Base-by-base conservation (phyloP, 2,888 invertebrate species). In the Apamea monoglypha region DNA sequence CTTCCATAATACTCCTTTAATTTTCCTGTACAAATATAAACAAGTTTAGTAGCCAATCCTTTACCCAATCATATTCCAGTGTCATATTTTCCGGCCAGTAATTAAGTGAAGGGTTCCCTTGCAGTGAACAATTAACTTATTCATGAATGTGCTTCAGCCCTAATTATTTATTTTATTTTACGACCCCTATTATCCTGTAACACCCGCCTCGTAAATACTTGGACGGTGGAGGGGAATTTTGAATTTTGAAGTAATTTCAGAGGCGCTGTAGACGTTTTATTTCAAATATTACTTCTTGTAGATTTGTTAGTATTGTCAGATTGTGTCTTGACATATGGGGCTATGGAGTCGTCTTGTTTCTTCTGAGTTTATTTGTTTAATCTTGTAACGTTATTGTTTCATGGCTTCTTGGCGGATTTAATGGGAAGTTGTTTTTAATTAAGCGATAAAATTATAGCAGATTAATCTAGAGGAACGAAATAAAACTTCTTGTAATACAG, bases 131-230 rank as follows among this genome's bases (percentile, higher is more conserved):
- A 94, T 96, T 95, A 95, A 95, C 93, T 96, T 95, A 96, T 96
- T 96, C 96, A 96, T 96, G 96, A 96, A 94, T 94, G 92, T 92
- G 91, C 94, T 90, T 89, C 91, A 87, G 92, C 91, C 93, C 93
- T 95, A 96, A 96, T 96, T 96, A 96, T 96, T 96, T 96, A 96
- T 95, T 96, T 96, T 96, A 96, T 95, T 96, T 96, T 96, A 96
- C 94, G 96, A 94, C 90, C 91, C 92, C 96, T 94, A 95, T 96
- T 96, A 96, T 95, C 94, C 94, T 91, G 94, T 94, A 92, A 94
- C 93, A 91, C 93, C 92, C 93, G 89, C 88, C 92, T 94, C 95
- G 94, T 96, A 95, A 96, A 96, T 95, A 95, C 93, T 94, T 92
- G 92, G 94, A 93, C 91, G 92, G 93, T 91, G 87, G 91, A 90